Evolutionary conservation across 2,888 invertebrate species (phyloP).

Genomic region (Drosophila pseudotalamancana): DNA sequence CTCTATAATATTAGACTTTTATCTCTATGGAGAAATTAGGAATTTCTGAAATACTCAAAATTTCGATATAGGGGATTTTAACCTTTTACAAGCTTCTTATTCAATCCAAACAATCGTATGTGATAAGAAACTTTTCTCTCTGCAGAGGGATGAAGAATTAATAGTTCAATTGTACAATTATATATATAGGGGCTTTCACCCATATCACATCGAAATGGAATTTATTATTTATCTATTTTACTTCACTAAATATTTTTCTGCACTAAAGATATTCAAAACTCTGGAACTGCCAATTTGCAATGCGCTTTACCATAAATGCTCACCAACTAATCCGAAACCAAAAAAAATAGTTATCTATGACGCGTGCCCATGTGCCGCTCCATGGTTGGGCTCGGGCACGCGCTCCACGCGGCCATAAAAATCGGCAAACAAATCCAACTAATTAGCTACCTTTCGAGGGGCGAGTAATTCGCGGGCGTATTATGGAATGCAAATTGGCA

Average conservation of each 20-base stretch:
- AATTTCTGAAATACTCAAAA: too few species aligned
- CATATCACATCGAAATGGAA: neutral
- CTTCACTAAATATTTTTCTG: constrained; percentile 10
- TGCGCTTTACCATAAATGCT: constrained; percentile 14
- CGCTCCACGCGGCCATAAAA: constrained; percentile 44
- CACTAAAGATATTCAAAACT: neutral
- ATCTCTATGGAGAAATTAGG: too few species aligned
- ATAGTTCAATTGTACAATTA: too few species aligned
- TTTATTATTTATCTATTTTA: neutral
- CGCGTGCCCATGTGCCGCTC: constrained; percentile 51
- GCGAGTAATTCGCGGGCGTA: constrained; percentile 67
- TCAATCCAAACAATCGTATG: too few species aligned
- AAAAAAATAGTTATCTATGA: constrained; percentile 32
- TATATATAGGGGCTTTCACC: constrained; percentile 1
- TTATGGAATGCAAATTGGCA: constrained; percentile 72
- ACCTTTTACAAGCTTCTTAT: too few species aligned
- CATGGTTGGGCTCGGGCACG: constrained; percentile 27
- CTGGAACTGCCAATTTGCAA: constrained; percentile 10
- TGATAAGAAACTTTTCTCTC: too few species aligned
- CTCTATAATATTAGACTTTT: too few species aligned
- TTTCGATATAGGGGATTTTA: too few species aligned
- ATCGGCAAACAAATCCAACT: constrained; percentile 68
- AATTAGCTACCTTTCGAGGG: constrained; percentile 58
- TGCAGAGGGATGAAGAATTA: too few species aligned
- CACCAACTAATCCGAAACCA: neutral